A percentile compares a stretch with the other conserved stretches of the same genome.
These are phyloP conservation scores for Pseudomyrmex flavicornis DNA, from an alignment of 1,140 invertebrate species.

Conservation along the genomic window DNA sequence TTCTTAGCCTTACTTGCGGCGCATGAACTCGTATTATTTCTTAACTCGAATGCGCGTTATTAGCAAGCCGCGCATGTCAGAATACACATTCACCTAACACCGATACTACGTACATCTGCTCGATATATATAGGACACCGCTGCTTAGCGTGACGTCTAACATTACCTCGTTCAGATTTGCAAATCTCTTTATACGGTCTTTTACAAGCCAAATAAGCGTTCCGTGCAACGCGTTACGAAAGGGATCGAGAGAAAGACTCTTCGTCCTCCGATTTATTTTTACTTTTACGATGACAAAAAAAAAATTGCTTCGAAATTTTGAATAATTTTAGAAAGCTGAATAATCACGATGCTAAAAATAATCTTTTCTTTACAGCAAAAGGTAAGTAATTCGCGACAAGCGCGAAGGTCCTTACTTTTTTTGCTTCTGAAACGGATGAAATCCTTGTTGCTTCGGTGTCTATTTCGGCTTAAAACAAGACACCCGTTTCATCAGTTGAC, in stretches of 20 bases:
- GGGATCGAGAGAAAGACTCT: slow-evolving; percentile 13
- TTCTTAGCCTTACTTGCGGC: slow-evolving; percentile 70
- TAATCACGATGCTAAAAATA: slow-evolving; percentile 6
- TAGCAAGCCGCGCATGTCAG: slow-evolving; percentile 17
- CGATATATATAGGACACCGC: slow-evolving; percentile 9
- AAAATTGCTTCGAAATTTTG: not conserved
- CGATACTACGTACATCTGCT: not conserved
- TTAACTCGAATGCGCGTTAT: slow-evolving; percentile 28
- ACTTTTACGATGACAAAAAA: not conserved
- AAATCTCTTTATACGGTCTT: slow-evolving; percentile 57
- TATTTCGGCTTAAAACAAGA: slow-evolving; percentile 65
- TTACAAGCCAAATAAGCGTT: slow-evolving; percentile 34
- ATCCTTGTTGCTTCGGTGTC: slow-evolving; percentile 26
- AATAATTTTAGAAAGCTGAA: not conserved
- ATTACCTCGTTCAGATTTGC: slow-evolving; percentile 11
- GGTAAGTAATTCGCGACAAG: not conserved
- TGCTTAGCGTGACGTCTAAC: slow-evolving; percentile 15
- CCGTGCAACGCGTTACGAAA: slow-evolving; percentile 32
- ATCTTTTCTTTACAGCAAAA: not conserved
- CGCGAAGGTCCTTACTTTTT: not conserved
- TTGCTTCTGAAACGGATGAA: slow-evolving; percentile 21
- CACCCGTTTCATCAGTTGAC: slow-evolving; percentile 73
- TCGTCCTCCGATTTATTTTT: not conserved
- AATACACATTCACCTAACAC: slow-evolving; percentile 33
- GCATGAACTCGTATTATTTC: slow-evolving; percentile 56